Percentiles rank a stretch among this genome's conserved stretches.
Evolutionary conservation across 2,113 vertebrate genomes (phyloP).

Genomic region (Channa argus): DNA sequence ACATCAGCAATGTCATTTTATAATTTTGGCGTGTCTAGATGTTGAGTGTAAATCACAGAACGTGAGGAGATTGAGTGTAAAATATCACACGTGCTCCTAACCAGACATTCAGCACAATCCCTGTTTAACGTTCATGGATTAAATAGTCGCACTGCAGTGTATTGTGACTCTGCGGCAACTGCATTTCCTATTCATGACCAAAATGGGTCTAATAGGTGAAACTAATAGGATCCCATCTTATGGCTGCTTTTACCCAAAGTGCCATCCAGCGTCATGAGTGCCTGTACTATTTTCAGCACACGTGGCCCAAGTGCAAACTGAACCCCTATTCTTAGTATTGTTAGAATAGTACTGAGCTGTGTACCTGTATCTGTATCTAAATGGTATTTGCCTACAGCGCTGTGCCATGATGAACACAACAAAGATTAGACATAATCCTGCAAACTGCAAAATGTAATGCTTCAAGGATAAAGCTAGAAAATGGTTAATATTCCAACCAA

Average conservation of each 20-base stretch:
- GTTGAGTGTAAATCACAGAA: background rate
- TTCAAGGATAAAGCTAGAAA: conserved; percentile 13
- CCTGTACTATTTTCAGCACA: conserved; percentile 28
- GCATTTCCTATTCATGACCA: conserved; percentile 31
- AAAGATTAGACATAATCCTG: background rate
- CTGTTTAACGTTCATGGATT: conserved; percentile 17
- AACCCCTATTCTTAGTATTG: conserved; percentile 16
- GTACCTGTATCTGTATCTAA: too few relatives aligned
- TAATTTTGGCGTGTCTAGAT: conserved; percentile 3
- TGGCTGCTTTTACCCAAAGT: conserved; percentile 49
- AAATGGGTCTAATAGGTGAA: conserved; percentile 38
- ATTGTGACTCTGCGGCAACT: background rate
- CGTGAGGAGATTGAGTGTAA: conserved; percentile 1
- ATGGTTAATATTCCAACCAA: conserved; percentile 73
- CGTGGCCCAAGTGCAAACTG: conserved; percentile 10
- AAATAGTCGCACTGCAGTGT: conserved; percentile 13
- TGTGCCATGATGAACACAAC: too few relatives aligned
- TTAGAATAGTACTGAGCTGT: background rate
- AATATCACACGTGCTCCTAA: conserved; percentile 35
- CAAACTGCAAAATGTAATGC: conserved; percentile 4
- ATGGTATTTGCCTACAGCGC: too few relatives aligned
- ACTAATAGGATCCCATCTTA: conserved; percentile 40
- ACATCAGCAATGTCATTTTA: conserved; percentile 6
- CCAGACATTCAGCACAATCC: conserved; percentile 24
- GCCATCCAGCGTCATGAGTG: conserved; percentile 14